A percentile compares a stretch with the other conserved stretches of the same genome.
Conservation (phyloP, 2,888 invertebrate species). For the Drosophila meridiana region DNA sequence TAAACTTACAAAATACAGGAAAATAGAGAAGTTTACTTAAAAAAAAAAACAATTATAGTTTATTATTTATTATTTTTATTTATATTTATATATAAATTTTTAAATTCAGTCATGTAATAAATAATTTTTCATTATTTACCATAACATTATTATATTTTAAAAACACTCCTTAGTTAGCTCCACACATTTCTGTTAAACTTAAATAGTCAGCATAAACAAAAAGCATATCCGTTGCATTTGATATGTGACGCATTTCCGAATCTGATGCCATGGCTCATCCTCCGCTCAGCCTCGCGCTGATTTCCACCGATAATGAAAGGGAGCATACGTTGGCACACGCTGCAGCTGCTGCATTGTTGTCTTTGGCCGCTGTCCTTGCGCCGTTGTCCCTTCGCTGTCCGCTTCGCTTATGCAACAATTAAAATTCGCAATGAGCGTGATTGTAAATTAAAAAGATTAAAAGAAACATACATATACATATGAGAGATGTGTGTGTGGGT, state of each 20-base stretch:
- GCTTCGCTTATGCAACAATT: constrained; percentile 77
- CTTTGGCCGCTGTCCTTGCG: constrained; percentile 18
- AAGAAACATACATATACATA: constrained; percentile 33
- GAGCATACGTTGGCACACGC: constrained; percentile 2
- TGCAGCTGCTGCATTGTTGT: constrained; percentile 21
- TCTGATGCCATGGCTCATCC: constrained; percentile 18
- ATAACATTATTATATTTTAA: background rate
- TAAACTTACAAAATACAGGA: no score
- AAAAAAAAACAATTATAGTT: no score
- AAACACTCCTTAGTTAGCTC: background rate
- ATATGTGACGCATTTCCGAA: constrained; percentile 7
- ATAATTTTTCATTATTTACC: no score
- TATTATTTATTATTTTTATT: no score
- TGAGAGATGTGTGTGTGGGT: constrained; percentile 29
- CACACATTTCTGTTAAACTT: background rate
- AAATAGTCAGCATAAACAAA: background rate
- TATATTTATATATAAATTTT: no score
- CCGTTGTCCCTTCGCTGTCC: constrained; percentile 36
- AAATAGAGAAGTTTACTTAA: no score
- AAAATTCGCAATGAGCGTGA: constrained; percentile 73
- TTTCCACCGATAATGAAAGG: constrained; percentile 71
- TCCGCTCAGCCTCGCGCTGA: constrained; percentile 35
- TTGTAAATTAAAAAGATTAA: constrained; percentile 80
- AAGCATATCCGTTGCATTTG: constrained; percentile 14
- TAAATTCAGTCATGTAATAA: no score